phyloP scores from a whole-genome alignment of 2,888 invertebrate genomes.

The Glaucopsyche alexis region DNA sequence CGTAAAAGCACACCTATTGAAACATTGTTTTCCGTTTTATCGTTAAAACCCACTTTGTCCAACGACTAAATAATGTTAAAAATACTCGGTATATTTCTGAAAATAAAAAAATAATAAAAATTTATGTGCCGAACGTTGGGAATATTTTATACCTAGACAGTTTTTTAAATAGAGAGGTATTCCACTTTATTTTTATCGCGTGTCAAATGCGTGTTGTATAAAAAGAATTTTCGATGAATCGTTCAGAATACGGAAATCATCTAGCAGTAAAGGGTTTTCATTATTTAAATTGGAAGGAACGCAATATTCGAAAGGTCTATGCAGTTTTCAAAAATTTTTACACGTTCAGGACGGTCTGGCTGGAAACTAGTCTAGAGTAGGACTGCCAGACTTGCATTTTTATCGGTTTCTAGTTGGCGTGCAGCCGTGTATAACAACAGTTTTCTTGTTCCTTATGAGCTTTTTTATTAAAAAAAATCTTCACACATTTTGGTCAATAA shows the following conservation, averaged over 20 bases:
- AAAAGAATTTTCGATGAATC: no score
- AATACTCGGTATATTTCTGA: not conserved
- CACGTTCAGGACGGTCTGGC: no score
- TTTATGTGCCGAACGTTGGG: no score
- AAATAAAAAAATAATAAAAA: not conserved
- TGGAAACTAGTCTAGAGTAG: no score
- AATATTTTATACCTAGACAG: not conserved
- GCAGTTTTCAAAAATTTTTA: not conserved
- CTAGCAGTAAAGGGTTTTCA: not conserved
- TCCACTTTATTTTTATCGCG: not conserved
- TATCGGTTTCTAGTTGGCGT: no score
- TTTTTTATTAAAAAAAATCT: no score
- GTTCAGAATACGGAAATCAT: no score
- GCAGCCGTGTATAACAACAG: no score
- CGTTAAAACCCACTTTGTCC: slow-evolving; percentile 24
- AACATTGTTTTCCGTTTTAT: slow-evolving; percentile 29
- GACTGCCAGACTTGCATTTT: no score
- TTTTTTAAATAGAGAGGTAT: not conserved
- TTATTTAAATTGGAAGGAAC: not conserved
- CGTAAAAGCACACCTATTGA: slow-evolving; percentile 31
- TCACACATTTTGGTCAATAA: no score
- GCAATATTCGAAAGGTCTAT: not conserved
- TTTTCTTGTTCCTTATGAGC: no score
- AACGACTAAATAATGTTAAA: not conserved
- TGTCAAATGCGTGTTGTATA: no score